Base-by-base conservation (phyloP, 2,797 vertebrate species). In the Nannoperca obscura region DNA sequence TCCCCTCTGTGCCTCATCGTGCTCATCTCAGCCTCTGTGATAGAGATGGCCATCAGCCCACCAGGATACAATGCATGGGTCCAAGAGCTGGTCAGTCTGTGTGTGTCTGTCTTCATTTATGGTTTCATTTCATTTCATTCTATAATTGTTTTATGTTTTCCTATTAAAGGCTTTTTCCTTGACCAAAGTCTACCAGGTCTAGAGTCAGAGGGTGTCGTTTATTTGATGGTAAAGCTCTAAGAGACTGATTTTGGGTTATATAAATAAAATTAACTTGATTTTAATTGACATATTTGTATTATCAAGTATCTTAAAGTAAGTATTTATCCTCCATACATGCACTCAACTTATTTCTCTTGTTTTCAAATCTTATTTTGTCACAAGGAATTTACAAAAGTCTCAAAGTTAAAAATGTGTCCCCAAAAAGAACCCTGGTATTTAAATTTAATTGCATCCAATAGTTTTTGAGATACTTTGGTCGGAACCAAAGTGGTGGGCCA, bases 21-120 rank as follows among this genome's bases (percentile, higher is more conserved):
- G 69, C 96, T 99, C 63, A 97, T 98, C 90, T 93, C 93, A 0
- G 96, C 97, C 90, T 96, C 96, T 10, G 80, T 99, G 81, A 95
- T 98, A 65, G 97, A 99, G 90, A 95, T 99, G 94, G 94, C 94
- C 36, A 93, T 99, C 91, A 97, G 92, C 15, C 97, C 98, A 0
- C 97, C 97, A 0, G 97, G 98, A 40, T 99, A 99, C 90, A 98
- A 96, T 0, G 98, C 98, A 0, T 99, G 98, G 97, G 95, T 97
- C 82, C 81, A 94, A 85, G 97, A 98, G 80, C 96, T 97, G 97
- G 97, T 99, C 85, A 97, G 97, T 86, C 20, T 36, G 5, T 57
- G 13, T 53, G 38, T 71, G 27, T 55, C 50, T 24, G 30, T 42
- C 12, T 62, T 22, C 9, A 17, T 17, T 17, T 44, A 1, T 11